Evolutionary conservation across 2,888 invertebrate species (phyloP).

Genomic region (Hartigia nigra): DNA sequence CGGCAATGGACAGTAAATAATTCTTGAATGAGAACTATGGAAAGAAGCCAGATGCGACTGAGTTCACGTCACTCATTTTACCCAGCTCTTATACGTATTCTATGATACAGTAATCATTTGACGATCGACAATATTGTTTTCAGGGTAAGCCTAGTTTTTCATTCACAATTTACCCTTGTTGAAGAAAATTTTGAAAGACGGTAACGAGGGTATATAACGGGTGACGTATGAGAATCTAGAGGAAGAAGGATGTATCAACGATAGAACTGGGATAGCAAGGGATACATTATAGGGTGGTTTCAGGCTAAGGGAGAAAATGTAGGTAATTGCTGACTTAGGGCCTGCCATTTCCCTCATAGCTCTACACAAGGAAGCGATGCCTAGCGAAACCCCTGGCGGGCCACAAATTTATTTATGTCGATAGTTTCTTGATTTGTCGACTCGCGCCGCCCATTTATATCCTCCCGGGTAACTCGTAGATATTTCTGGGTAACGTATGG

Average conservation of each 20-base stretch:
- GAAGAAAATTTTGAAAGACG: not conserved
- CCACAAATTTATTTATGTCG: conserved; percentile 66
- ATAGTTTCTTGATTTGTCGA: conserved; percentile 67
- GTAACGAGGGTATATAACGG: not conserved
- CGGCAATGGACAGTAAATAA: conserved; percentile 42
- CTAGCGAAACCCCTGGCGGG: conserved; percentile 57
- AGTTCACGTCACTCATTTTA: not conserved
- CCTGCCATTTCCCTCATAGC: conserved; percentile 58
- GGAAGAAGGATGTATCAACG: conserved; percentile 31
- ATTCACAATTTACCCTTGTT: not conserved
- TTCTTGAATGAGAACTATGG: conserved; percentile 21
- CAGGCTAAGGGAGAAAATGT: conserved; percentile 35
- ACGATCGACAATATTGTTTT: not conserved
- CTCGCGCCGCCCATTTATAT: conserved; percentile 64
- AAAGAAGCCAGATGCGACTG: not conserved
- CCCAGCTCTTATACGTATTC: not conserved
- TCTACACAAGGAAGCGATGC: conserved; percentile 42
- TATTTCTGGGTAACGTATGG: conserved; percentile 50
- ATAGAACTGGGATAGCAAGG: conserved; percentile 16
- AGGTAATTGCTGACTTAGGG: conserved; percentile 62
- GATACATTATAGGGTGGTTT: not conserved
- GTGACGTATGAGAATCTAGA: not conserved
- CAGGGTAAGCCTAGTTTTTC: not conserved
- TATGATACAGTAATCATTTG: not conserved
- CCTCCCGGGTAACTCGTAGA: conserved; percentile 55